Evolutionary conservation across 2,113 vertebrate genomes (phyloP), one percentile per base, ranked within the genome.

Genomic region (Psilopsiagon aymara): DNA sequence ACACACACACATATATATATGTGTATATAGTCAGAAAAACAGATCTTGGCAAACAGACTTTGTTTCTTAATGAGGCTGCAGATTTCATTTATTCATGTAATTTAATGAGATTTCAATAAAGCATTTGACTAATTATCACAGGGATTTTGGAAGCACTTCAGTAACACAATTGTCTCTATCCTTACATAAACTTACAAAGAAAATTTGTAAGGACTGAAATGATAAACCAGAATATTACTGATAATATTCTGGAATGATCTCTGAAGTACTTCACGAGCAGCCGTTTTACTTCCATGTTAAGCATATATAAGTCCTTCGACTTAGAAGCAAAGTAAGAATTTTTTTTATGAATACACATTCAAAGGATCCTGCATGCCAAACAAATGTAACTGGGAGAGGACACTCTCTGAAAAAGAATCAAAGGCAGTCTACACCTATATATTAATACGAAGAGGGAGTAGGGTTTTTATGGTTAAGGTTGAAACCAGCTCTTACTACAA

Each of bases 301-400:
- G 53, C 35, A 55, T 83, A 90, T 82, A 76, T 94, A 90, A 92
- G 85, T 90, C 44, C 92, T 96, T 88, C 74, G 73, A 80, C 63
- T 60, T 57, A 41, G 83, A 92, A 95, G 73, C 46, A 86, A 66
- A 92, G 44, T 43, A 66, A 94, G 44, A 88, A 3, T 57, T 82
- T 84, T 81, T 64, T 55, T 64, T 25, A 69, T 66, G 44, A 44
- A 86, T 60, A 81, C 44, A 25, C 37, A 49, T 95, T 94, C 86
- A 91, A 94, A 96, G 86, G 80, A 74, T 80, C 41, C 33, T 82
- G 44, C 49, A 66, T 73, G 76, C 71, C 86, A 91, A 88, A 86
- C 76, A 86, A 76, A 77, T 23, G 41, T 92, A 83, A 91, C 83
- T 64, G 77, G 83, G 52, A 76, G 71, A 86, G 68, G 73, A 53